A percentile compares a stretch with the other conserved stretches of the same genome.
Conservation (phyloP, 2,113 vertebrate species). For the Myanophis thanlyinensis region DNA sequence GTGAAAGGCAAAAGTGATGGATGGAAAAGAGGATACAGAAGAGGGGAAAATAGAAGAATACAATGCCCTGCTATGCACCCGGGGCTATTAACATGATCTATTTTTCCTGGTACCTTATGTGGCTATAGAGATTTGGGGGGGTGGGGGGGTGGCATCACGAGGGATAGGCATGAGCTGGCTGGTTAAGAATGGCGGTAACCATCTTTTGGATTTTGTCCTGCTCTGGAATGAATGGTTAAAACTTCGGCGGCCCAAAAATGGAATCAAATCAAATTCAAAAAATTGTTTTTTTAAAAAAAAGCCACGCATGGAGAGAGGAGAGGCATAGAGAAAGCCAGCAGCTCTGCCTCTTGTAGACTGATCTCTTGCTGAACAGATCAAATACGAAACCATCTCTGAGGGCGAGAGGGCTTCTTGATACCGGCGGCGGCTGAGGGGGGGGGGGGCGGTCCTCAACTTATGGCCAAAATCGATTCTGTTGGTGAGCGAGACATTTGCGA, state of each 20-base stretch:
- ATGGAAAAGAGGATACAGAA: background rate
- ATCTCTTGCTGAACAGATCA: background rate
- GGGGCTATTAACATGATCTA: background rate
- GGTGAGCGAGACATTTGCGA: too few relatives aligned
- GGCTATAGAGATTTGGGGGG: background rate
- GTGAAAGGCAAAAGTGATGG: background rate
- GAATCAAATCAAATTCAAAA: background rate
- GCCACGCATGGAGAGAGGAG: background rate
- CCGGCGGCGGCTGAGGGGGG: too few relatives aligned
- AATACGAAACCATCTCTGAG: background rate
- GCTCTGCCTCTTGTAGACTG: background rate
- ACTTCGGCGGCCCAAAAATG: background rate
- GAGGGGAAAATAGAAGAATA: background rate
- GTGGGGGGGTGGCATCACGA: background rate
- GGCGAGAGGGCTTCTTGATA: background rate
- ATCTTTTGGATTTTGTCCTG: background rate
- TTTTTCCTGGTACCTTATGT: background rate
- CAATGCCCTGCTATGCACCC: background rate
- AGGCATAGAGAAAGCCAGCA: background rate
- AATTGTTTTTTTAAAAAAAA: background rate
- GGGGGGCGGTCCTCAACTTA: too few relatives aligned
- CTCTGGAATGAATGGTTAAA: background rate
- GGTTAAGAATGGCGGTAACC: background rate
- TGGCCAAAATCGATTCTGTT: too few relatives aligned
- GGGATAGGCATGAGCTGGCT: too few relatives aligned